These are phyloP conservation scores for Dolichotis patagonum DNA, from an alignment of 2,113 vertebrate genomes.

Conservation along the genomic window DNA sequence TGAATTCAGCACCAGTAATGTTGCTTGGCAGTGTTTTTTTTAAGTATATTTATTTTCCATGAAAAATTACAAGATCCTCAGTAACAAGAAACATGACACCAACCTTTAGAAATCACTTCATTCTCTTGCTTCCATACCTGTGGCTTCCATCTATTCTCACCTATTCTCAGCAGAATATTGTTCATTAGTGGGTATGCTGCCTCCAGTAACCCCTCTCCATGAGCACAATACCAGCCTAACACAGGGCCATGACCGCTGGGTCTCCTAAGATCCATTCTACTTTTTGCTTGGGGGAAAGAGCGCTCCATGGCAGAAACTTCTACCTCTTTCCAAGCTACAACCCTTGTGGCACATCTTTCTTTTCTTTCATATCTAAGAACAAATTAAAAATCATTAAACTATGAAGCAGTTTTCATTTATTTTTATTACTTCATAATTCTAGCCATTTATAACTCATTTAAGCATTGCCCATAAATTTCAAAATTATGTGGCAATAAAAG, in stretches of 20 bases:
- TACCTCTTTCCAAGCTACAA: neutral
- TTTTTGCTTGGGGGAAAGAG: neutral
- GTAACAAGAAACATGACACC: neutral
- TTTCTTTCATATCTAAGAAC: conserved; percentile 74
- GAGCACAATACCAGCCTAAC: neutral
- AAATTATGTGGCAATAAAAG: conserved; percentile 64
- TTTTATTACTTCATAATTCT: conserved; percentile 77
- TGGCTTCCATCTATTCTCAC: neutral
- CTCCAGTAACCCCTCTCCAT: neutral
- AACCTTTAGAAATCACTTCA: neutral
- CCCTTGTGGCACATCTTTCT: conserved; percentile 24
- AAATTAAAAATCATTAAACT: conserved; percentile 80
- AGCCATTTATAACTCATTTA: conserved; percentile 75
- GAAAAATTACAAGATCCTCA: neutral
- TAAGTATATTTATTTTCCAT: neutral
- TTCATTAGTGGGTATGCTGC: fast-evolving
- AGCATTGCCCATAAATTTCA: conserved; percentile 66
- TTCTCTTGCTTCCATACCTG: neutral
- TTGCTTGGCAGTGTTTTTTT: neutral
- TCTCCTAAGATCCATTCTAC: neutral
- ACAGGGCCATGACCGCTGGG: too few species aligned
- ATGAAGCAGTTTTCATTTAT: conserved; percentile 75
- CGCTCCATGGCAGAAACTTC: neutral
- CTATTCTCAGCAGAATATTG: neutral
- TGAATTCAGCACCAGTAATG: neutral